These are phyloP conservation scores for Drosophila novamexicana DNA, from an alignment of 1,140 invertebrate species.

Conservation along the genomic window DNA sequence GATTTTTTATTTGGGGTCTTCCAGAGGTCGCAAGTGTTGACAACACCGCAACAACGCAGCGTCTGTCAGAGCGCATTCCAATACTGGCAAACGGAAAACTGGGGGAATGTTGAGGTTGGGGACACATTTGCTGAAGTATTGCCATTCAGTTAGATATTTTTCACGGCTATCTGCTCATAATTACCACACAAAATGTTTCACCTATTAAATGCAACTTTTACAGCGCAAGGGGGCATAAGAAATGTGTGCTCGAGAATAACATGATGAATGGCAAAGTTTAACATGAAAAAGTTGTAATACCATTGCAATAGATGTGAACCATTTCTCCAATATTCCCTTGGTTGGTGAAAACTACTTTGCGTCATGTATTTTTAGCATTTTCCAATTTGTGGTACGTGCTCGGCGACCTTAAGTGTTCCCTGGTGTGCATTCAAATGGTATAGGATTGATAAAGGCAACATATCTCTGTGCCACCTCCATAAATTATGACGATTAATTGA, in stretches of 20 bases:
- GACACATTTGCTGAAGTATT: slow-evolving; percentile 4
- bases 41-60: slow-evolving; percentile 41
- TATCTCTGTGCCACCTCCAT: slow-evolving; percentile 2
- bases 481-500: slow-evolving; percentile 33
- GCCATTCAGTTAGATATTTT: slow-evolving; percentile 19
- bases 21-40: slow-evolving; percentile 46
- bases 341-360: slow-evolving; percentile 4
- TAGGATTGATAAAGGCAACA: slow-evolving; percentile 34
- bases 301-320: slow-evolving; percentile 1
- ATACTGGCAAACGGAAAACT: background rate
- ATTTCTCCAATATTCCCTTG: slow-evolving; percentile 16
- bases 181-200: slow-evolving; percentile 21
- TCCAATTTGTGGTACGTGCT: slow-evolving; percentile 45
- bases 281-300: slow-evolving; percentile 35
- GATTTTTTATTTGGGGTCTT: slow-evolving; percentile 28
- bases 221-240: background rate
- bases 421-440: slow-evolving; percentile 44
- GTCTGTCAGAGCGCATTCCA: slow-evolving; percentile 36
- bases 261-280: slow-evolving; percentile 25
- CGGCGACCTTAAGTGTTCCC: slow-evolving; percentile 50
- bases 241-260: background rate
- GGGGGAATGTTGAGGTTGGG: background rate
- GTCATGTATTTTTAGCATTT: slow-evolving; percentile 28
- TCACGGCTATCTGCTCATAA: slow-evolving; percentile 34
- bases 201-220: slow-evolving; percentile 27